Percentiles rank a stretch among this genome's conserved stretches.
phyloP scores from a whole-genome alignment of 2,888 invertebrate species.

The Drosophila prostipennis region DNA sequence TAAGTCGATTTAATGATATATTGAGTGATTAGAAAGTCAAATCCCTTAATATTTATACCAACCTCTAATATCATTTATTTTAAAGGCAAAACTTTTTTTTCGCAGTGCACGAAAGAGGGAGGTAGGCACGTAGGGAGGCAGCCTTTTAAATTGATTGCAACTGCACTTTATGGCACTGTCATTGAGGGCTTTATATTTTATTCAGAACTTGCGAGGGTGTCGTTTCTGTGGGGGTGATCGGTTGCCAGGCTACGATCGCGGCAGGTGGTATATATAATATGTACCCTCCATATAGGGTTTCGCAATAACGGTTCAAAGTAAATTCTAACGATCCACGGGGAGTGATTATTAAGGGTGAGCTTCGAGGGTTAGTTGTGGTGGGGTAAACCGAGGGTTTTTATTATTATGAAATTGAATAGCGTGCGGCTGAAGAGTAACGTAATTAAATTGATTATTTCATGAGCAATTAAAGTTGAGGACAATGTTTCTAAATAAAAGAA shows the following conservation, averaged over 20 bases:
- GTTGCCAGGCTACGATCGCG: slow-evolving; percentile 40
- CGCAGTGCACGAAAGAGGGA: neutral
- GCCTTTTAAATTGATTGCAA: slow-evolving; percentile 24
- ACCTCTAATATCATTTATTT: neutral
- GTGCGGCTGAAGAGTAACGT: neutral
- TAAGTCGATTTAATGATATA: too few species aligned
- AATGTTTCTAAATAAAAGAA: neutral
- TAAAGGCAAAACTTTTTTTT: neutral
- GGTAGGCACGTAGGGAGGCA: neutral
- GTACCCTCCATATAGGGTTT: slow-evolving; percentile 13
- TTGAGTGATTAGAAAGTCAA: too few species aligned
- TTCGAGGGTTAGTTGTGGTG: neutral
- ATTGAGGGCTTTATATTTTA: slow-evolving; percentile 32
- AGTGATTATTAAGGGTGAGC: slow-evolving; percentile 1
- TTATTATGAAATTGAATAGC: slow-evolving; percentile 1
- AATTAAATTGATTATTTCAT: slow-evolving; percentile 1
- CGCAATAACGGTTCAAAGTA: slow-evolving; percentile 29
- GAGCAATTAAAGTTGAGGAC: neutral
- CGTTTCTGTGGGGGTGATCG: slow-evolving; percentile 24
- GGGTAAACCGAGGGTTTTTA: neutral
- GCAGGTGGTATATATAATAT: slow-evolving; percentile 27
- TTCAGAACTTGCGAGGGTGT: slow-evolving; percentile 18
- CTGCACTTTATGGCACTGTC: slow-evolving; percentile 16
- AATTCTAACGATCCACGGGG: slow-evolving; percentile 20
- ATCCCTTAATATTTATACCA: neutral